These are phyloP conservation scores for Empidonax traillii DNA, from an alignment of 2,113 vertebrate genomes.

Conservation along the genomic window DNA sequence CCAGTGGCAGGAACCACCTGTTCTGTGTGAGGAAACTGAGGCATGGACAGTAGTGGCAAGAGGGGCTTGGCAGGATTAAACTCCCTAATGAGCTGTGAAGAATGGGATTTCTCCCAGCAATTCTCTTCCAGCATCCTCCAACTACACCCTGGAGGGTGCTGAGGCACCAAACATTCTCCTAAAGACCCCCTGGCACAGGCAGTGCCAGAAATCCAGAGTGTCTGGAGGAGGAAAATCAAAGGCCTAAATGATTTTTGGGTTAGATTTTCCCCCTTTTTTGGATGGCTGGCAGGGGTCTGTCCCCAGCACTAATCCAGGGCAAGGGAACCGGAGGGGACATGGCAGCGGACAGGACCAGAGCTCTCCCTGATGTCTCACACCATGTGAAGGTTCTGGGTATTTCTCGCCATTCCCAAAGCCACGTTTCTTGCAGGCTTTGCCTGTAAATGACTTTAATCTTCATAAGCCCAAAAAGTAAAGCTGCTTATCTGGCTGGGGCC, in stretches of 20 bases:
- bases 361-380: background rate
- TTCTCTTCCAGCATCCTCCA: background rate
- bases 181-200: fast-evolving
- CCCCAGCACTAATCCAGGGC: fast-evolving
- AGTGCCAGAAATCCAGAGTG: fast-evolving
- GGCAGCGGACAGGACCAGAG: background rate
- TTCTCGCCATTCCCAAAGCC: background rate
- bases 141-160: fast-evolving
- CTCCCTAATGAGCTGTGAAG: fast-evolving
- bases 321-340: background rate
- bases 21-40: background rate
- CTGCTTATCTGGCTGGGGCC: background rate
- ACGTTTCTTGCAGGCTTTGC: conserved; percentile 19
- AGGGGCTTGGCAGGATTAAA: background rate
- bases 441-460: conserved; percentile 62
- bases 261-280: background rate
- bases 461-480: conserved; percentile 46
- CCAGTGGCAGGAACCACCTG: background rate
- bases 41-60: fast-evolving
- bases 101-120: fast-evolving
- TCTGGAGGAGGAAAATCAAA: background rate
- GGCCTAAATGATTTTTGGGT: fast-evolving
- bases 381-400: background rate
- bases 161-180: background rate
- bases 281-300: background rate